Evolutionary conservation across 2,888 invertebrate genomes (phyloP), one percentile per base, ranked within the genome.

Genomic region (Drosophila mimica): DNA sequence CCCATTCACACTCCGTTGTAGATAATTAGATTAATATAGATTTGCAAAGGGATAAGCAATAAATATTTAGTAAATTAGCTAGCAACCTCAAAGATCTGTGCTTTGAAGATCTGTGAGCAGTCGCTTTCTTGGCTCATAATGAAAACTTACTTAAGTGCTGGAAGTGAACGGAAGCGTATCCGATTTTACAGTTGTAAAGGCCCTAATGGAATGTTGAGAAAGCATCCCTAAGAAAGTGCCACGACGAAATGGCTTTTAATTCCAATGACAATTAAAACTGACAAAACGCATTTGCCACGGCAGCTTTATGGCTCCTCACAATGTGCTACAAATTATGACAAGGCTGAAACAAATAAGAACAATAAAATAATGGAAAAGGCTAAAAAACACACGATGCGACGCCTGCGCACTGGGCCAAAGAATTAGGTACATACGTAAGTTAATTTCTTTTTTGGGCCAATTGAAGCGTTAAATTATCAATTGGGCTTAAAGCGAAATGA

Each of bases 391-490:
- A 53, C 58, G 43, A 58, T 36, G 51, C 60, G 46, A 64, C 61
- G 77, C 60, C 63, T 73, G 79, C 52, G 85, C 82, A 83, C 28
- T 77, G 70, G 72, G 59, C 78, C 78, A 83, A 70, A 57, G 54
- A 51, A 63, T 43, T 58, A 20, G 34, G 40, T 58, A 49, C 48
- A 58, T 52, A 64, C 36, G 40, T 48, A 52, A 51, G 49, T 57
- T 58, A 15, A 30, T 62, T 66, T 43, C 54, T 54, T 49, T 62
- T 63, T 72, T 72, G 70, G 36, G 79, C 76, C 89, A 85, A 85
- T 85, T 88, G 90, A 90, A 88, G 88, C 88, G 88, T 91, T 91
- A 88, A 88, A 88, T 88, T 91, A 91, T 90, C 91, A 82, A 88
- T 88, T 88, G 86, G 89, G 76, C 86, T 81, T 75, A 60, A 71